phyloP scores from a whole-genome alignment of 2,113 vertebrate genomes.

The Eonycteris spelaea region DNA sequence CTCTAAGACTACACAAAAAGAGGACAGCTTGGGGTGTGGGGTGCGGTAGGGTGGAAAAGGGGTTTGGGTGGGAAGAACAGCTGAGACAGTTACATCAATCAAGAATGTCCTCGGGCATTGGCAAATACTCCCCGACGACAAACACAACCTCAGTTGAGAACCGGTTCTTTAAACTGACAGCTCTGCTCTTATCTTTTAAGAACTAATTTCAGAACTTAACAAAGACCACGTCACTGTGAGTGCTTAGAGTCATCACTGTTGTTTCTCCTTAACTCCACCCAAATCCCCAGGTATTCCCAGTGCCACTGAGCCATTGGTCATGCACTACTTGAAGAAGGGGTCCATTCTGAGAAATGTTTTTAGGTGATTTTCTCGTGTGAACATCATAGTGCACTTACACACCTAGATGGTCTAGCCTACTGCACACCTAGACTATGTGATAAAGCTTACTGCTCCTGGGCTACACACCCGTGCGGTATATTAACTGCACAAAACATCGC shows the following conservation, averaged over 20 bases:
- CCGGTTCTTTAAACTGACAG: background rate
- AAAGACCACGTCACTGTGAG: background rate
- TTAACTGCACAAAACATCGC: background rate
- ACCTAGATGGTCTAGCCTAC: background rate
- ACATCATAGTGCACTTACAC: background rate
- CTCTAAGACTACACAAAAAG: background rate
- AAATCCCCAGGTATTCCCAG: background rate
- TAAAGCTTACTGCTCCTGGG: background rate
- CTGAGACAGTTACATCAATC: background rate
- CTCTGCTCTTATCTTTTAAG: background rate
- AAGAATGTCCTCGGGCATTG: background rate
- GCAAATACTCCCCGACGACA: background rate
- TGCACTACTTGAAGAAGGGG: accelerated
- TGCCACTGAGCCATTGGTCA: background rate
- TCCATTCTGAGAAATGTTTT: background rate
- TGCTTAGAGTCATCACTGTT: background rate
- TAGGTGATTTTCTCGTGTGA: background rate
- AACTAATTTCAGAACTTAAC: background rate
- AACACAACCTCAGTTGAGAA: background rate
- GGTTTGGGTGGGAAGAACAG: background rate
- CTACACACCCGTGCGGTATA: no score
- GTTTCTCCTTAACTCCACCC: background rate
- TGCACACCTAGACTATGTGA: background rate
- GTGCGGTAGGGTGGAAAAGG: background rate
- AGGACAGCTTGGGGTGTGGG: background rate